These are phyloP conservation scores for Phalangium opilio DNA, from an alignment of 2,888 invertebrate species.

Conservation along the genomic window DNA sequence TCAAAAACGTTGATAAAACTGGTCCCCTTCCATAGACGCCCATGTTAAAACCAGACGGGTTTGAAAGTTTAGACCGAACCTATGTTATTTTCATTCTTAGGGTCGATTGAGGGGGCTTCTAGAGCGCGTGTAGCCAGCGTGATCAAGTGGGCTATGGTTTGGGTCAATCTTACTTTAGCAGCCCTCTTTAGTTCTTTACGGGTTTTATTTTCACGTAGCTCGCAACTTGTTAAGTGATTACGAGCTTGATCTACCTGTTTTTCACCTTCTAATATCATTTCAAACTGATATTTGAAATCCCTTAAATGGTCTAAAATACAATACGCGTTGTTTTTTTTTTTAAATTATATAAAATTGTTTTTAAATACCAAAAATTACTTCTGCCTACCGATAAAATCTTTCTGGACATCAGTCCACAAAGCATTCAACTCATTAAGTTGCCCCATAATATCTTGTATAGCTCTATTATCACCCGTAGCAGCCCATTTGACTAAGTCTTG, in stretches of 20 bases:
- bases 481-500: constrained; percentile 38
- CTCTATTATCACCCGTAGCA: constrained; percentile 34
- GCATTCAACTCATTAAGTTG: constrained; percentile 34
- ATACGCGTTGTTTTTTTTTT: constrained; percentile 3
- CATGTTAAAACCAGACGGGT: too few relatives aligned
- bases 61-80: too few relatives aligned
- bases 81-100: too few relatives aligned
- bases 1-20: too few relatives aligned
- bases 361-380: background rate
- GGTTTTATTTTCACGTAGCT: constrained; percentile 32
- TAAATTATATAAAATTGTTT: constrained; percentile 6
- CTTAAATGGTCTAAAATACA: constrained; percentile 32
- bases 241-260: constrained; percentile 34
- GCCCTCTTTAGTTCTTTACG: constrained; percentile 35
- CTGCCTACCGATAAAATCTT: constrained; percentile 35
- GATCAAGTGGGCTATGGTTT: too few relatives aligned
- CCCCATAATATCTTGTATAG: constrained; percentile 34
- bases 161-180: constrained; percentile 29
- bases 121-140: too few relatives aligned
- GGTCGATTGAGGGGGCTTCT: too few relatives aligned
- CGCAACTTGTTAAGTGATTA: constrained; percentile 31
- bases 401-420: constrained; percentile 37
- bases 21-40: too few relatives aligned
- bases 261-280: constrained; percentile 37
- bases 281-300: constrained; percentile 35